phyloP scores from a whole-genome alignment of 2,113 vertebrate species.

The Pygoscelis antarcticus region DNA sequence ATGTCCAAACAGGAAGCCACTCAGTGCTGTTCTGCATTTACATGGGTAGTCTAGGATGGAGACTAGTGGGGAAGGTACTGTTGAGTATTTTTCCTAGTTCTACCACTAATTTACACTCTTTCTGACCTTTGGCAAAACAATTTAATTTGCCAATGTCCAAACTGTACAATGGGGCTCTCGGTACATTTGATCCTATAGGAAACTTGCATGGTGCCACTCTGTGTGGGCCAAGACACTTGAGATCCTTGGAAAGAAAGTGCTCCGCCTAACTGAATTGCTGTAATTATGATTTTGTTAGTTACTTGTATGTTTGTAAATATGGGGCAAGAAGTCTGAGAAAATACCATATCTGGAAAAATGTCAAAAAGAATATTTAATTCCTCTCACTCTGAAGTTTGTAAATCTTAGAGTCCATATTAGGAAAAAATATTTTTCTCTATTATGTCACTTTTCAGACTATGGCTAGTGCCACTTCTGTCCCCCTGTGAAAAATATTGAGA shows the following conservation, averaged over 20 bases:
- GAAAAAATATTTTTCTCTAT: neutral
- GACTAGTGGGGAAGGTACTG: neutral
- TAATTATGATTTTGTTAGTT: neutral
- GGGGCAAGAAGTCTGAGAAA: neutral
- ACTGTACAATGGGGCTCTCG: neutral
- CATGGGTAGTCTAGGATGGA: neutral
- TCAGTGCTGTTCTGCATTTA: neutral
- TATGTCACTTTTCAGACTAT: neutral
- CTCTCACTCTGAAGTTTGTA: neutral
- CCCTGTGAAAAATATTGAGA: neutral
- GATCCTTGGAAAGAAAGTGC: neutral
- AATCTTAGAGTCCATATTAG: neutral
- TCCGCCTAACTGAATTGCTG: neutral
- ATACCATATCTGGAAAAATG: neutral
- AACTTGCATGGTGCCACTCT: neutral
- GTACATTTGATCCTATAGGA: neutral
- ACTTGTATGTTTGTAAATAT: neutral
- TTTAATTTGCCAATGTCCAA: neutral
- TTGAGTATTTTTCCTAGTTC: neutral
- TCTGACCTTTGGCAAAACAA: conserved; percentile 16
- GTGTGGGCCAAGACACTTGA: neutral
- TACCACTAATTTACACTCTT: neutral
- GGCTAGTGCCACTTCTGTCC: neutral
- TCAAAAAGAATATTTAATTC: neutral
- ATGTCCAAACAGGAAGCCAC: neutral